Percentiles rank a stretch among this genome's conserved stretches.
These are phyloP conservation scores for Trochalopteron elliotii DNA, from an alignment of 2,113 vertebrate genomes.

Conservation along the genomic window DNA sequence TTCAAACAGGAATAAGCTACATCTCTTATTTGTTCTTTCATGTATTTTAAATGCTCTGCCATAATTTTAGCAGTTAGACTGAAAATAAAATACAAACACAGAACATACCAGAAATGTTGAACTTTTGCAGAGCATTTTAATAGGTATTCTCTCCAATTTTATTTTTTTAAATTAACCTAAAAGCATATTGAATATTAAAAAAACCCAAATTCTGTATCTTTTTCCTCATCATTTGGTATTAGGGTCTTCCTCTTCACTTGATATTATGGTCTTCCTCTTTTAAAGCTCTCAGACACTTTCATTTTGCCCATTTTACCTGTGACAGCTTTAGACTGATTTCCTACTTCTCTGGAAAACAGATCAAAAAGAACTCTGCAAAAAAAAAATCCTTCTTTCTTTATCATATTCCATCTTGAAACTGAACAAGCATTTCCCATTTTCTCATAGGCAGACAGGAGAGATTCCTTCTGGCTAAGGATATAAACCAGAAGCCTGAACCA, in stretches of 20 bases:
- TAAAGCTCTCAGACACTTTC: neutral
- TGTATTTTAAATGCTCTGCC: neutral
- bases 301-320: neutral
- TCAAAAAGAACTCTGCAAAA: neutral
- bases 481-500: neutral
- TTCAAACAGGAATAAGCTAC: neutral
- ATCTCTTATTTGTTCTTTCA: neutral
- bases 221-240: neutral
- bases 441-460: neutral
- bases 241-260: neutral
- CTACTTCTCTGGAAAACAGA: neutral
- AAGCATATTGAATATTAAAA: neutral
- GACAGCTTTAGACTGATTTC: neutral
- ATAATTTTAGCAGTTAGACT: neutral
- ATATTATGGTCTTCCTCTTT: neutral
- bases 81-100: neutral
- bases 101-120: neutral
- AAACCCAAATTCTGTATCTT: rapidly evolving
- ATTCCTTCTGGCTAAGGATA: neutral
- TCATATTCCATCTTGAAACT: neutral
- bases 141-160: neutral
- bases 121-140: neutral
- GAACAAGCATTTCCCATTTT: neutral
- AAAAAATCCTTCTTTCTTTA: neutral
- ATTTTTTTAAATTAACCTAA: neutral